Percentiles rank a stretch among this genome's conserved stretches.
Evolutionary conservation across 2,888 invertebrate genomes (phyloP).

Genomic region (Barypeithes pellucidus): DNA sequence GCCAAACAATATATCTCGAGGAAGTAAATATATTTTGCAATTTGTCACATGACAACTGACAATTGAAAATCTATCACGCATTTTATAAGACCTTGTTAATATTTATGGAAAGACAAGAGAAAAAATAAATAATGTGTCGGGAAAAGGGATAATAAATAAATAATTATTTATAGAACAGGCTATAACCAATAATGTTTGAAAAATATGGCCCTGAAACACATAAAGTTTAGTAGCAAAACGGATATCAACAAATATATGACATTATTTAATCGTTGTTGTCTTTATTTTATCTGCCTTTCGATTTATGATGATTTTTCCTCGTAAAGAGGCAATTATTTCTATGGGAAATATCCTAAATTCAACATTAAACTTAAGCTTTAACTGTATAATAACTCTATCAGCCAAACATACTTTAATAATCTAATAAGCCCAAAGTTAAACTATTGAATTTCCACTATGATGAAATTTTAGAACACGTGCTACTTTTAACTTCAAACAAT

Average conservation of each 20-base stretch:
- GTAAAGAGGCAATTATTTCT: not conserved
- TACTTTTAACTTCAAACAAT: not conserved
- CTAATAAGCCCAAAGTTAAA: constrained; percentile 3
- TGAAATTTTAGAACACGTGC: not conserved
- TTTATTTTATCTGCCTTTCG: not conserved
- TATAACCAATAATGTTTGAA: not conserved
- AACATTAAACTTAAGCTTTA: constrained; percentile 11
- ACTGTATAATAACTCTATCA: constrained; percentile 1
- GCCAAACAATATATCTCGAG: not conserved
- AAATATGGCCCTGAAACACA: not conserved
- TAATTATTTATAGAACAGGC: not conserved
- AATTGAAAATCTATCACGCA: not conserved
- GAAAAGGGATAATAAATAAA: not conserved
- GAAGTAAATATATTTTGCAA: too few species aligned
- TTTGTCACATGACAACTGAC: not conserved
- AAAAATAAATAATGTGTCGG: not conserved
- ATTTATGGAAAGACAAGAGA: not conserved
- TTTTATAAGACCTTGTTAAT: not conserved
- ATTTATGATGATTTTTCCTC: constrained; percentile 2
- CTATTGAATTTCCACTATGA: constrained; percentile 7
- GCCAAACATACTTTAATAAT: constrained; percentile 11
- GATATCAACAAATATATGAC: constrained; percentile 9
- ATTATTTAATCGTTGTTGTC: constrained; percentile 6
- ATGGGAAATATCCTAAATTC: not conserved
- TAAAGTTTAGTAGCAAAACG: constrained; percentile 3